Conservation (phyloP, 2,113 vertebrate species). For the Stomatorhinus ivindoensis region DNA sequence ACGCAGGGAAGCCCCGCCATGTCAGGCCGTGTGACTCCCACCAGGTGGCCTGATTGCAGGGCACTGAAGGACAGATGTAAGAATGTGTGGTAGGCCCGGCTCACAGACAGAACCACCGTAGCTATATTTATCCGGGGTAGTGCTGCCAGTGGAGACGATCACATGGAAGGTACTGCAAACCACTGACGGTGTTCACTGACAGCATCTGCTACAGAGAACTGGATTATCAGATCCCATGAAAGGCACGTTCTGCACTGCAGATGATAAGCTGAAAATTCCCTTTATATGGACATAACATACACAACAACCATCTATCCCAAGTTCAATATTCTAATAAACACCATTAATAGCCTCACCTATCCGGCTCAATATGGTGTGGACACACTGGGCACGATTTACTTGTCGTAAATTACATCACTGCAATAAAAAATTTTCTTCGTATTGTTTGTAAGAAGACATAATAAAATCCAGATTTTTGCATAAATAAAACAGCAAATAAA, state of each 20-base stretch:
- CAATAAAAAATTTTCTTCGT: neutral
- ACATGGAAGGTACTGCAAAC: constrained; percentile 2
- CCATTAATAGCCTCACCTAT: neutral
- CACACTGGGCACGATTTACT: neutral
- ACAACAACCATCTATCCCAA: neutral
- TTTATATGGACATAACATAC: neutral
- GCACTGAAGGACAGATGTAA: neutral
- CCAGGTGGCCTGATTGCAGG: constrained; percentile 24
- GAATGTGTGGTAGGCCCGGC: constrained; percentile 22
- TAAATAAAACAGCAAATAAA: constrained; percentile 2
- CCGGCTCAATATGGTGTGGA: neutral
- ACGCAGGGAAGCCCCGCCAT: constrained; percentile 19
- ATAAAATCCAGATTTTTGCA: neutral
- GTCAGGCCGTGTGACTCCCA: neutral
- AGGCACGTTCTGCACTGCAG: neutral
- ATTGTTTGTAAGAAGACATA: neutral
- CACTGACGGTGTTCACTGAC: neutral
- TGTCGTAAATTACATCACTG: neutral
- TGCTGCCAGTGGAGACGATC: constrained; percentile 19
- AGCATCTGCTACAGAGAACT: neutral
- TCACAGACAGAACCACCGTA: constrained; percentile 35
- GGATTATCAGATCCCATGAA: neutral
- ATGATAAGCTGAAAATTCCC: neutral
- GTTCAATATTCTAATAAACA: neutral
- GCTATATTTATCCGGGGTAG: neutral